Base-by-base conservation (phyloP, 2,113 vertebrate species). In the Hemibagrus wyckioides region DNA sequence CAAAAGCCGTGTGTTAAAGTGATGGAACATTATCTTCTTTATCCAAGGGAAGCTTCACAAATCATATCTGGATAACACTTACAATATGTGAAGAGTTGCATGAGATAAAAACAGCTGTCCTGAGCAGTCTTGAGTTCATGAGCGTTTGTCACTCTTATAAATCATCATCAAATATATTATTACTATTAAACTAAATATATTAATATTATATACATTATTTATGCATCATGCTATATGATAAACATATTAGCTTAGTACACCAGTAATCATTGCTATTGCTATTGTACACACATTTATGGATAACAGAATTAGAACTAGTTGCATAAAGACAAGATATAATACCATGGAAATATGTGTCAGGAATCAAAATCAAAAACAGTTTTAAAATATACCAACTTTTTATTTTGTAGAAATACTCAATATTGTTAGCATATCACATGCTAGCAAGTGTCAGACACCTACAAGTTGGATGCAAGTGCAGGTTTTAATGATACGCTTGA, bases 21-120 rank as follows among this genome's bases (percentile, higher is more conserved):
- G 36, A 54, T 67, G 76, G 59, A 80, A 80, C 85, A 69, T 80
- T 77, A 80, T 39, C 10, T 75, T 44, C 41, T 36, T 80, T 9
- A 80, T 86, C 25, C 76, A 69, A 67, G 33, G 4, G 10, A 63
- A 54, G 44, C 33, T 80, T 67, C 25, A 69, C 61, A 80, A 80
- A 56, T 86, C 59, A 80, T 28, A 56, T n/a, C 50, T 80, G 59
- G 85, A 67, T 80, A 50, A 41, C 8, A 57, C 33, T 54, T 48
- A 65, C n/a, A 65, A 63, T 54, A 63, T 54, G 76, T 69, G 44
- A 36, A 36, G 36, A 44, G 56, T 33, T 85, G 73, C 84, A 79
- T 65, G 73, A 39, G 56, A 63, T 52, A 52, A 81, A 80, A 81
- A 41, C 52, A 39, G 21, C 33, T 81, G 33, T 81, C 21, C 54